Conservation (phyloP, 2,888 invertebrate species). For the Drosophila ezoana region DNA sequence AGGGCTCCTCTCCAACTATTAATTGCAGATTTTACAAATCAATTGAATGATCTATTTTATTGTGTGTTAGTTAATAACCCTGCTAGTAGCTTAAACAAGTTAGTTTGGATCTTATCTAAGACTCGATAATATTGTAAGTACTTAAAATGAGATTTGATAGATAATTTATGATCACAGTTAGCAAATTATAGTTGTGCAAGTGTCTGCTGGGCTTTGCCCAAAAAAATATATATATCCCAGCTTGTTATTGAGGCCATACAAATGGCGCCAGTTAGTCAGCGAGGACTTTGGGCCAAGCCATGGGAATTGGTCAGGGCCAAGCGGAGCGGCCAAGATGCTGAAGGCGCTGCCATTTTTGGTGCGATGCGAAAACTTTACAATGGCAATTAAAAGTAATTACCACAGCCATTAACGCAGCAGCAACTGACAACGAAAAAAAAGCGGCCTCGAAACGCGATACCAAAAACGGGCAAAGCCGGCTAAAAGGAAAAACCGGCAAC, state of each 20-base stretch:
- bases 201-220: not conserved
- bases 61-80: not conserved
- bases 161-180: not conserved
- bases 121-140: not conserved
- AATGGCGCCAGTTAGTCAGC: constrained; percentile 44
- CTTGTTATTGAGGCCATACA: constrained; percentile 22
- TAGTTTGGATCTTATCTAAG: too few relatives aligned
- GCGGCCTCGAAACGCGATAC: constrained; percentile 54
- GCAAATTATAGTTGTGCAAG: not conserved
- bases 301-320: constrained; percentile 52
- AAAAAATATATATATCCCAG: not conserved
- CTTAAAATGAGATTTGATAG: too few relatives aligned
- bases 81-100: too few relatives aligned
- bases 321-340: constrained; percentile 42
- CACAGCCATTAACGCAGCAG: constrained; percentile 73
- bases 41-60: not conserved
- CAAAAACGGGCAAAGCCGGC: constrained; percentile 67
- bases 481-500: constrained; percentile 62
- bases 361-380: constrained; percentile 78
- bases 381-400: constrained; percentile 78
- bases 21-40: not conserved
- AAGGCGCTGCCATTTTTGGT: constrained; percentile 71
- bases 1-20: not conserved
- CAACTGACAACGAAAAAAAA: constrained; percentile 20
- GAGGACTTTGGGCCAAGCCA: constrained; percentile 38